Evolutionary conservation across 1,140 invertebrate species (phyloP).

Genomic region (Drosophila arawakana): DNA sequence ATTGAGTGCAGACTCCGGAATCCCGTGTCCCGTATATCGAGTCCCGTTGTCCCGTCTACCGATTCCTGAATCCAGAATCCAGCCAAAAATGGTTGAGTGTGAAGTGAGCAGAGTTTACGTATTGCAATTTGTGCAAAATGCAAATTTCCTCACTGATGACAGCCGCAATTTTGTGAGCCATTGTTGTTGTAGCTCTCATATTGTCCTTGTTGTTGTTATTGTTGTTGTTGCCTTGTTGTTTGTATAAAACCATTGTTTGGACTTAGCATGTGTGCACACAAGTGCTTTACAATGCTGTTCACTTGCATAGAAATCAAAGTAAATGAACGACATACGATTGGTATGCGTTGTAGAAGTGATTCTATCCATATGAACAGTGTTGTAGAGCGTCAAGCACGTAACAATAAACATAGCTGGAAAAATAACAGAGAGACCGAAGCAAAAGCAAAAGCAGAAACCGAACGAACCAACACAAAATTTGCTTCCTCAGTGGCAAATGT

Average conservation of each 20-base stretch:
- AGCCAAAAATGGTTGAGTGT: neutral
- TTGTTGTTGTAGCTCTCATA: slow-evolving; percentile 58
- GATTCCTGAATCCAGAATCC: neutral
- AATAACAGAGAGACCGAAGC: neutral
- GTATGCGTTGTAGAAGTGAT: neutral
- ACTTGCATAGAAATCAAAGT: slow-evolving; percentile 9
- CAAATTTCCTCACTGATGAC: slow-evolving; percentile 81
- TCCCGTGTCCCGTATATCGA: neutral
- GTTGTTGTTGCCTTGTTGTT: slow-evolving; percentile 53
- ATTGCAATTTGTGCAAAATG: slow-evolving; percentile 82
- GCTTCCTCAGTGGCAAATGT: slow-evolving; percentile 58
- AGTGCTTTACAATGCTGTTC: slow-evolving; percentile 6
- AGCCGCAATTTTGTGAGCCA: slow-evolving; percentile 76
- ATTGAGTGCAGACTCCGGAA: neutral
- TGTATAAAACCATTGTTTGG: slow-evolving; percentile 68
- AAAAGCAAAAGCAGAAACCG: slow-evolving; percentile 45
- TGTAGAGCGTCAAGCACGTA: slow-evolving; percentile 40
- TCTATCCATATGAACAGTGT: slow-evolving; percentile 4
- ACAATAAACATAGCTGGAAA: slow-evolving; percentile 45
- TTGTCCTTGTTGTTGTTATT: slow-evolving; percentile 42
- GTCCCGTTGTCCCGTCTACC: neutral
- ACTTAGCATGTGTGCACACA: slow-evolving; percentile 48
- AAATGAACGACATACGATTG: neutral
- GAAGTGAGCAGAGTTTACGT: slow-evolving; percentile 59
- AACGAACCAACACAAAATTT: slow-evolving; percentile 46